A percentile compares a stretch with the other conserved stretches of the same genome.
These are phyloP conservation scores for Andrena hattorfiana DNA, from an alignment of 2,888 invertebrate genomes.

Conservation along the genomic window DNA sequence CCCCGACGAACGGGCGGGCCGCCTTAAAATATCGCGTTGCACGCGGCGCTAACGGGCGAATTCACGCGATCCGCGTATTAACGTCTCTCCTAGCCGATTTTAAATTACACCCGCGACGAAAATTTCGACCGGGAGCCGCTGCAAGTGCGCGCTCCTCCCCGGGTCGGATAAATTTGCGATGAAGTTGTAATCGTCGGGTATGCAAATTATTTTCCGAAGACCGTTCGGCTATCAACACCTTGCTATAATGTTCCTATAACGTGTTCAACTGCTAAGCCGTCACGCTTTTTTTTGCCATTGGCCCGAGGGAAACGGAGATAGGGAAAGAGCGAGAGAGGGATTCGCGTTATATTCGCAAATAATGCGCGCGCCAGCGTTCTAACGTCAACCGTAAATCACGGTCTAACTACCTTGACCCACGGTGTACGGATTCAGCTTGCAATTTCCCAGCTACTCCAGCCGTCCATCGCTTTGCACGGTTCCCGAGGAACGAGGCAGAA, in stretches of 20 bases:
- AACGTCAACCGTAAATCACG: conserved; percentile 29
- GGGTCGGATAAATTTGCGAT: conserved; percentile 56
- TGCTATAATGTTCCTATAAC: conserved; percentile 45
- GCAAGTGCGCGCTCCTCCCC: conserved; percentile 54
- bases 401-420: not conserved
- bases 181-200: conserved; percentile 74
- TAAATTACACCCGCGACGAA: conserved; percentile 12
- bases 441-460: not conserved
- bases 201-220: conserved; percentile 72
- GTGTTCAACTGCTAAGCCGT: conserved; percentile 50
- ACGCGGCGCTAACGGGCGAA: not conserved
- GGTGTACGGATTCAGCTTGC: not conserved
- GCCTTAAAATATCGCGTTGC: conserved; percentile 21
- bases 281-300: conserved; percentile 25
- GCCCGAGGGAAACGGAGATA: not conserved
- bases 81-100: conserved; percentile 18
- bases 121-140: not conserved
- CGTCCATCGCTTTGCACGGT: conserved; percentile 1
- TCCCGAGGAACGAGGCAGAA: not conserved
- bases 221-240: conserved; percentile 62
- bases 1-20: not conserved
- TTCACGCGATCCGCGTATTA: conserved; percentile 38
- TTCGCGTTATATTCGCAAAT: conserved; percentile 1
- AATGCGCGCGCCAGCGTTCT: not conserved
- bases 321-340: not conserved